Percentiles rank a stretch among this genome's conserved stretches.
phyloP scores from a whole-genome alignment of 1,140 invertebrate species.

The Oedothorax gibbosus region DNA sequence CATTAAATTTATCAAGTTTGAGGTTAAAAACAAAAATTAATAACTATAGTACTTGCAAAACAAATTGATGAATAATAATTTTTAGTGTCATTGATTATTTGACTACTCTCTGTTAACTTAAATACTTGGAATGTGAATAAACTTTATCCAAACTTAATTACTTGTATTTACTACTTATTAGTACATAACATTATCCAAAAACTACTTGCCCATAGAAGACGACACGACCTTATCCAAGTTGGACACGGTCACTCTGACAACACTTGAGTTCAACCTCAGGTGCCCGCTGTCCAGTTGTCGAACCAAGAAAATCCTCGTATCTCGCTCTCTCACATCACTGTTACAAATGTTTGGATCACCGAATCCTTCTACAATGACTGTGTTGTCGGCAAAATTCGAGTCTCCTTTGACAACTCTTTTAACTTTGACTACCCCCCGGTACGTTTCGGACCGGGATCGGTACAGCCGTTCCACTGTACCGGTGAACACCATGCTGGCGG shows the following conservation, averaged over 20 bases:
- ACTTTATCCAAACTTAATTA: too few species aligned
- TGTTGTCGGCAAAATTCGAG: conserved; percentile 55
- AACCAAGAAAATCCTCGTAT: conserved; percentile 62
- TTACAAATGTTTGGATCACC: conserved; percentile 60
- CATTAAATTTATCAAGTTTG: too few species aligned
- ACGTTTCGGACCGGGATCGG: conserved; percentile 56
- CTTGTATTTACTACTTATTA: too few species aligned
- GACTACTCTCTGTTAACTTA: too few species aligned
- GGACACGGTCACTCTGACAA: conserved; percentile 54
- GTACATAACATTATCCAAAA: background rate
- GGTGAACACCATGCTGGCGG: conserved; percentile 66
- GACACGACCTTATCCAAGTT: conserved; percentile 60
- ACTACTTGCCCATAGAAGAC: conserved; percentile 47
- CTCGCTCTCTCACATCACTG: conserved; percentile 55
- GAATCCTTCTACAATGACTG: conserved; percentile 63
- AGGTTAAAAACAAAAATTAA: too few species aligned
- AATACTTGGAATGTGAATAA: too few species aligned
- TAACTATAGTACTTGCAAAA: too few species aligned
- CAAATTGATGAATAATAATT: too few species aligned
- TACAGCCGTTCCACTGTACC: conserved; percentile 66
- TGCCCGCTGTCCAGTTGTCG: conserved; percentile 51
- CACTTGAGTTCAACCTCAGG: conserved; percentile 60
- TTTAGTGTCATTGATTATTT: too few species aligned
- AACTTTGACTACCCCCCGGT: conserved; percentile 63
- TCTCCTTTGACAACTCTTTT: conserved; percentile 62